Percentiles rank a stretch among this genome's conserved stretches.
Conservation (phyloP, 2,888 invertebrate species). For the Stegana nigrithorax region DNA sequence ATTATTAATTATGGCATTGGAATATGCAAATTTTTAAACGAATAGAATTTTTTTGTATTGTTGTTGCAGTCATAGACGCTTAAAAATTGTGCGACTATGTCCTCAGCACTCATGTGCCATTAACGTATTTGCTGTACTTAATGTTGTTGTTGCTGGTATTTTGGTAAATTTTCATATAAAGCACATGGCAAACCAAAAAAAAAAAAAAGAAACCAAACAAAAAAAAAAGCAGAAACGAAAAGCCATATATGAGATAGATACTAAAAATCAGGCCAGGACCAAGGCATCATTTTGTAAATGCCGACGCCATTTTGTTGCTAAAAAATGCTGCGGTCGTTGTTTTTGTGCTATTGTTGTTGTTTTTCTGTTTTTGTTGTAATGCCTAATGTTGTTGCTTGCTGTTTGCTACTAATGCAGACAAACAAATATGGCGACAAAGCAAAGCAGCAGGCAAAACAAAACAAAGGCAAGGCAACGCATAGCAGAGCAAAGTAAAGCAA, state of each 20-base stretch:
- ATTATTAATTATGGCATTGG: too few species aligned
- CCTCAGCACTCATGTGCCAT: too few species aligned
- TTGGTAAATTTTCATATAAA: too few species aligned
- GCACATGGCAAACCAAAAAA: too few species aligned
- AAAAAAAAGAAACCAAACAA: too few species aligned
- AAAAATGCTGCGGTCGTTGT: conserved; percentile 4
- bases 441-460: not conserved
- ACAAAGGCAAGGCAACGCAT: conserved; percentile 3
- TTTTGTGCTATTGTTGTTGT: conserved; percentile 20
- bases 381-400: conserved; percentile 30
- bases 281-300: not conserved
- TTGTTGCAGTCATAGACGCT: too few species aligned
- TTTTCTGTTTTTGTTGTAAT: conserved; percentile 24
- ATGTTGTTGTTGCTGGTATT: too few species aligned
- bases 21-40: too few species aligned
- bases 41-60: too few species aligned
- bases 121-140: too few species aligned
- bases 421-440: conserved; percentile 57
- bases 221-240: not conserved
- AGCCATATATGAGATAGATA: too few species aligned
- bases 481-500: conserved; percentile 9
- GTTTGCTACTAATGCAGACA: conserved; percentile 35
- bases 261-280: not conserved
- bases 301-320: conserved; percentile 7
- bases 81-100: too few species aligned